phyloP scores from a whole-genome alignment of 2,113 vertebrate species.

The Solea solea region DNA sequence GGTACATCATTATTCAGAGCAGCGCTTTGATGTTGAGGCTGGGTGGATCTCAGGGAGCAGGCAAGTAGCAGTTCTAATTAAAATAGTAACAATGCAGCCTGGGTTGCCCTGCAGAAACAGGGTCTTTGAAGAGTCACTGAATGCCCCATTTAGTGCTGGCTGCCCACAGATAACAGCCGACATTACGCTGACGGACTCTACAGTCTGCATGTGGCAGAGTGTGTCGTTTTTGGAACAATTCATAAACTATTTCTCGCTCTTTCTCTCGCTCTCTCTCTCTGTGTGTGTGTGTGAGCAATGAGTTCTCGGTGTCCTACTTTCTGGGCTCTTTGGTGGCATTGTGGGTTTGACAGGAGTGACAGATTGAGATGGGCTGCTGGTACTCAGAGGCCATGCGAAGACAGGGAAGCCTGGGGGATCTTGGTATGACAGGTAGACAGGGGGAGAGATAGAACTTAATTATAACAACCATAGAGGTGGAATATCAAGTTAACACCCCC shows the following conservation, averaged over 20 bases:
- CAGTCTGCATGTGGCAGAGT: conserved; percentile 51
- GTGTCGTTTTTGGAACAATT: conserved; percentile 46
- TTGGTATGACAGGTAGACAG: conserved; percentile 69
- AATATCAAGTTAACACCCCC: conserved; percentile 47
- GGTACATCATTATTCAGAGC: conserved; percentile 75
- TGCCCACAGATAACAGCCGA: conserved; percentile 63
- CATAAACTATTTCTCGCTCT: conserved; percentile 16
- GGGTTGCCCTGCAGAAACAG: conserved; percentile 62
- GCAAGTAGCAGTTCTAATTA: conserved; percentile 75
- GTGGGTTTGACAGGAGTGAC: conserved; percentile 71
- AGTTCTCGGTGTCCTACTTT: conserved; percentile 74
- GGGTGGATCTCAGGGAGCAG: conserved; percentile 68
- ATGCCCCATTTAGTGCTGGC: conserved; percentile 71
- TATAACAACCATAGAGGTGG: conserved; percentile 42
- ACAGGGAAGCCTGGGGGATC: conserved; percentile 71
- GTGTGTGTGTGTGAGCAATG: conserved; percentile 3
- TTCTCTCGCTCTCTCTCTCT: no score
- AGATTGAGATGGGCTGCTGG: conserved; percentile 75
- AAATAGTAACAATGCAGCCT: conserved; percentile 72
- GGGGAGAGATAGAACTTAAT: conserved; percentile 65
- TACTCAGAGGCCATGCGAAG: conserved; percentile 65
- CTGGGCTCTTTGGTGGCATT: conserved; percentile 66
- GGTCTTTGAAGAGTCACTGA: conserved; percentile 73
- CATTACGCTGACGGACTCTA: conserved; percentile 45
- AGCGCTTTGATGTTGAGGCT: conserved; percentile 75